These are phyloP conservation scores for Natrix natrix DNA, from an alignment of 2,797 vertebrate species.

Conservation along the genomic window DNA sequence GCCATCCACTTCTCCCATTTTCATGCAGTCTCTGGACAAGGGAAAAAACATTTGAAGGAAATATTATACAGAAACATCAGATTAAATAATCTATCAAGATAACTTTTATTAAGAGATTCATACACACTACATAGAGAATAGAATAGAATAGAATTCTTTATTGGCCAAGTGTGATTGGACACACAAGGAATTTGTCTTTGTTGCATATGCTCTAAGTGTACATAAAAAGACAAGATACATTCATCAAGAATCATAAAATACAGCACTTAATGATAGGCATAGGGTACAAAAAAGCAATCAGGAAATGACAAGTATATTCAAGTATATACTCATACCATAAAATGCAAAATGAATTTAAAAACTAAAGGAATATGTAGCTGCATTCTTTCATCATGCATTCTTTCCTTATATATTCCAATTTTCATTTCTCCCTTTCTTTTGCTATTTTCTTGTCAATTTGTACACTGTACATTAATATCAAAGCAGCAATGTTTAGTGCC, in stretches of 20 bases:
- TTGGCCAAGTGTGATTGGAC: too few species aligned
- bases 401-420: neutral
- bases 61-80: constrained; percentile 16
- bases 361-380: neutral
- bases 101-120: neutral
- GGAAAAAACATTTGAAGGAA: constrained; percentile 34
- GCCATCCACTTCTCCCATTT: constrained; percentile 95
- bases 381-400: neutral
- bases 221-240: too few species aligned
- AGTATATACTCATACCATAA: constrained; percentile 4
- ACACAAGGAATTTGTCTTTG: too few species aligned
- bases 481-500: neutral
- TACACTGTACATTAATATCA: neutral
- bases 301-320: neutral
- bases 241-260: too few species aligned
- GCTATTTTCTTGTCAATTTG: neutral
- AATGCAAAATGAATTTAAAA: neutral
- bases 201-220: too few species aligned
- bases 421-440: neutral
- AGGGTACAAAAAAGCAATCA: too few species aligned
- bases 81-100: neutral
- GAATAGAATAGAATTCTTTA: too few species aligned
- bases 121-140: neutral
- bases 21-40: constrained; percentile 93
- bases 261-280: too few species aligned